phyloP scores from a whole-genome alignment of 2,888 invertebrate species.

The Patella ulyssiponensis region DNA sequence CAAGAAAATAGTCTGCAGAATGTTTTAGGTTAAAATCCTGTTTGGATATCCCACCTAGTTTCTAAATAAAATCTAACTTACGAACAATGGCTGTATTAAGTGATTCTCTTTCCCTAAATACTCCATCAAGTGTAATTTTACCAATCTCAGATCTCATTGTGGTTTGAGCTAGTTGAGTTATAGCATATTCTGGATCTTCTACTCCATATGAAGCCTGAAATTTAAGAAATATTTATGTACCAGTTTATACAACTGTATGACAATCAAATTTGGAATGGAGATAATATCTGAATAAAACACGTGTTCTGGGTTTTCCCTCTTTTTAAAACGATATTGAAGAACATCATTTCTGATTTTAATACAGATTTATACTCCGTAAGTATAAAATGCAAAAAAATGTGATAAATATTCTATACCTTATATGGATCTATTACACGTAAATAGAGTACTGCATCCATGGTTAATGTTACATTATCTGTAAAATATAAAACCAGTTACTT shows the following conservation, averaged over 20 bases:
- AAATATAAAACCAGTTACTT: slow-evolving; percentile 22
- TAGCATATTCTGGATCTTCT: slow-evolving; percentile 99
- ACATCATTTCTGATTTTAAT: too few relatives aligned
- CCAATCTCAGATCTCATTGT: slow-evolving; percentile 99
- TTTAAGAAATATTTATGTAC: too few relatives aligned
- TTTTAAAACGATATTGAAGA: too few relatives aligned
- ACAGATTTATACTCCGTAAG: too few relatives aligned
- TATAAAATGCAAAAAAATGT: too few relatives aligned
- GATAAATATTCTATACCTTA: slow-evolving; percentile 73
- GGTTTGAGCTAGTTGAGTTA: slow-evolving; percentile 98
- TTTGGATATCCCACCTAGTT: slow-evolving; percentile 74
- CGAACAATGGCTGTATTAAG: slow-evolving; percentile 93
- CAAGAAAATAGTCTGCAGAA: too few relatives aligned
- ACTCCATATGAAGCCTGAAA: slow-evolving; percentile 92
- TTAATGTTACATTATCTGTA: slow-evolving; percentile 94
- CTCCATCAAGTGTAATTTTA: slow-evolving; percentile 95
- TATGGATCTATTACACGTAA: slow-evolving; percentile 94
- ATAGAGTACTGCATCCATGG: slow-evolving; percentile 97
- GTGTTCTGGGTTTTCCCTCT: too few relatives aligned
- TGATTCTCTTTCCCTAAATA: slow-evolving; percentile 95
- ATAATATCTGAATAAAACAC: too few relatives aligned
- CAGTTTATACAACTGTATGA: too few relatives aligned
- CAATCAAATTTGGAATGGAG: too few relatives aligned
- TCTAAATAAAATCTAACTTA: slow-evolving; percentile 74
- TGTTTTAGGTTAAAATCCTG: too few relatives aligned